phyloP scores from a whole-genome alignment of 2,113 vertebrate species.

The Silurus glanis region DNA sequence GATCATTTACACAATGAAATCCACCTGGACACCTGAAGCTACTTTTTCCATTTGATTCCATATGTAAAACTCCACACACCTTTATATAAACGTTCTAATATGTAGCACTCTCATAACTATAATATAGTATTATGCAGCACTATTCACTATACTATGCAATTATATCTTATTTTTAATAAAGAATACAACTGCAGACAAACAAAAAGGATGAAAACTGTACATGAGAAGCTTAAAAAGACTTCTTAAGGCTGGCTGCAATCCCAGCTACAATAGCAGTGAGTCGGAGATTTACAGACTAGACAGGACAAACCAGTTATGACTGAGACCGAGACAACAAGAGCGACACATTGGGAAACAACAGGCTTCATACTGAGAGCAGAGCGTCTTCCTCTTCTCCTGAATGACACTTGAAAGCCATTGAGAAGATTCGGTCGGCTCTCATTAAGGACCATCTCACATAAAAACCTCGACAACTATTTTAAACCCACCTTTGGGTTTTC shows the following conservation, averaged over 20 bases:
- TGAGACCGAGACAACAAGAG: neutral
- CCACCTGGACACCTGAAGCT: neutral
- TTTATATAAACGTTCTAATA: neutral
- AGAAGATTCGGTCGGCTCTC: neutral
- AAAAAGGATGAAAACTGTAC: neutral
- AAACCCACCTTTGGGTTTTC: neutral
- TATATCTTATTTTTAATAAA: neutral
- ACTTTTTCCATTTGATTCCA: neutral
- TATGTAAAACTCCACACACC: neutral
- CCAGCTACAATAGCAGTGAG: neutral
- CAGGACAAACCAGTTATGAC: slow-evolving; percentile 33
- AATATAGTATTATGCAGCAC: too few relatives aligned
- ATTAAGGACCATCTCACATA: neutral
- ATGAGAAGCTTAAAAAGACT: slow-evolving; percentile 3
- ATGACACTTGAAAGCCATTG: neutral
- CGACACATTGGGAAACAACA: neutral
- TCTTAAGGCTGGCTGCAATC: neutral
- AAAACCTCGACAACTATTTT: neutral
- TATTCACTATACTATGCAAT: neutral
- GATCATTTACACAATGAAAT: neutral
- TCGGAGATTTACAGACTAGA: neutral
- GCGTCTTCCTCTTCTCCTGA: neutral
- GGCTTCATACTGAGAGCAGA: neutral
- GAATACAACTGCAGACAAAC: neutral
- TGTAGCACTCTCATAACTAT: neutral